These are phyloP conservation scores for Erebia palarica DNA, from an alignment of 2,888 invertebrate genomes.

Conservation along the genomic window DNA sequence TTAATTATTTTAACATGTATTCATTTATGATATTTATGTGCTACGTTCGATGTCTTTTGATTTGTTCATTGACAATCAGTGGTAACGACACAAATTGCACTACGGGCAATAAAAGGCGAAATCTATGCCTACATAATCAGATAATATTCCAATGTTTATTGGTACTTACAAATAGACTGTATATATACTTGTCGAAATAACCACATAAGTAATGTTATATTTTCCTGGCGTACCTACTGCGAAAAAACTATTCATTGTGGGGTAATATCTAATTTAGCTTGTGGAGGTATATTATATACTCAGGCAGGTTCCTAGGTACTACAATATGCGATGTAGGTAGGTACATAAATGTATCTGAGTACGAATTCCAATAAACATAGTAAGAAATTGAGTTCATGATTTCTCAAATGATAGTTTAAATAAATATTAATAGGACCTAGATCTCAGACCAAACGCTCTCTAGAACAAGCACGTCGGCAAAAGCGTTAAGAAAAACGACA, in stretches of 20 bases:
- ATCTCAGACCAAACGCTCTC: constrained; percentile 30
- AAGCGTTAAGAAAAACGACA: constrained; percentile 52
- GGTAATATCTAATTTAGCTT: neutral
- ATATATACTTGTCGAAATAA: constrained; percentile 5
- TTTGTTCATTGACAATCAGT: neutral
- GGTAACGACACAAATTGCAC: constrained; percentile 34
- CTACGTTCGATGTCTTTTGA: constrained; percentile 6
- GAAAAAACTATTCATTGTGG: neutral
- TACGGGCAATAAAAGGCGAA: constrained; percentile 42
- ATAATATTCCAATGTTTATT: constrained; percentile 31
- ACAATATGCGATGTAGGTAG: neutral
- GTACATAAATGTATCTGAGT: neutral
- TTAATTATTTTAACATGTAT: neutral
- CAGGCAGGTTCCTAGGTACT: neutral
- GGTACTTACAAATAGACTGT: neutral
- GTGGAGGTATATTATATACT: neutral
- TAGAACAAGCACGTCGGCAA: constrained; percentile 37
- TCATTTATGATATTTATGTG: neutral
- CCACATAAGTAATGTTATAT: neutral
- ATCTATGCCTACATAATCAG: constrained; percentile 40
- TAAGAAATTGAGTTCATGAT: constrained; percentile 1
- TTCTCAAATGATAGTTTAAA: constrained; percentile 26
- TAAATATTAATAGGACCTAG: constrained; percentile 19
- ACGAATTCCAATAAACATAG: constrained; percentile 2
- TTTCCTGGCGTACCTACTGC: neutral